A percentile compares a stretch with the other conserved stretches of the same genome.
Conservation (phyloP, 2,113 vertebrate species). For the Calidris pygmaea region DNA sequence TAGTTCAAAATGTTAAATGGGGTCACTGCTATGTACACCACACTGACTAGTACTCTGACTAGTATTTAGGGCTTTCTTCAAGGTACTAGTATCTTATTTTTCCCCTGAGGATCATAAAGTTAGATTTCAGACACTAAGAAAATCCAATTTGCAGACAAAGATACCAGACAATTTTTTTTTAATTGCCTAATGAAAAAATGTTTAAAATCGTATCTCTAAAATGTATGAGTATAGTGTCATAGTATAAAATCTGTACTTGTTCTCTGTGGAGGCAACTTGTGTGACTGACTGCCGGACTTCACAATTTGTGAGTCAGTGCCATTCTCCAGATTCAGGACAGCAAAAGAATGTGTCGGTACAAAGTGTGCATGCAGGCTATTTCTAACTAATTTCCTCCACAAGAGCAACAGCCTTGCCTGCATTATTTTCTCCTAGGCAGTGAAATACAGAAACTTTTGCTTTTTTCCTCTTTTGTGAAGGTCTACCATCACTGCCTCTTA, state of each 20-base stretch:
- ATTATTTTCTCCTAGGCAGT: not conserved
- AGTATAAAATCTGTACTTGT: not conserved
- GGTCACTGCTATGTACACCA: not conserved
- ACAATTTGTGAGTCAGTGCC: not conserved
- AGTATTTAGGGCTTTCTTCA: not conserved
- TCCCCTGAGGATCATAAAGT: not conserved
- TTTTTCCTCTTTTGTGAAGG: not conserved
- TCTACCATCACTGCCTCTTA: not conserved
- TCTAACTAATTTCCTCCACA: not conserved
- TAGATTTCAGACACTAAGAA: not conserved
- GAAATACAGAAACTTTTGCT: not conserved
- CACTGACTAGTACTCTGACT: not conserved
- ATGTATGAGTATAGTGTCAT: not conserved
- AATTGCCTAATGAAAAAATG: not conserved
- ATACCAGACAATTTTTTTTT: not conserved
- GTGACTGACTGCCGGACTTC: not conserved
- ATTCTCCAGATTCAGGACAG: not conserved
- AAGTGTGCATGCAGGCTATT: not conserved
- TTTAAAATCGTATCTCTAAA: not conserved
- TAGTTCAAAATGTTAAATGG: not conserved
- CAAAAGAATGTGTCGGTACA: not conserved
- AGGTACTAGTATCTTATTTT: not conserved
- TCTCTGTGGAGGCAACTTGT: not conserved
- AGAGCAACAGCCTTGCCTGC: not conserved
- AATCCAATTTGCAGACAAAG: not conserved